These are phyloP conservation scores for Epinephelus awoara DNA, from an alignment of 2,797 vertebrate genomes.

Conservation along the genomic window DNA sequence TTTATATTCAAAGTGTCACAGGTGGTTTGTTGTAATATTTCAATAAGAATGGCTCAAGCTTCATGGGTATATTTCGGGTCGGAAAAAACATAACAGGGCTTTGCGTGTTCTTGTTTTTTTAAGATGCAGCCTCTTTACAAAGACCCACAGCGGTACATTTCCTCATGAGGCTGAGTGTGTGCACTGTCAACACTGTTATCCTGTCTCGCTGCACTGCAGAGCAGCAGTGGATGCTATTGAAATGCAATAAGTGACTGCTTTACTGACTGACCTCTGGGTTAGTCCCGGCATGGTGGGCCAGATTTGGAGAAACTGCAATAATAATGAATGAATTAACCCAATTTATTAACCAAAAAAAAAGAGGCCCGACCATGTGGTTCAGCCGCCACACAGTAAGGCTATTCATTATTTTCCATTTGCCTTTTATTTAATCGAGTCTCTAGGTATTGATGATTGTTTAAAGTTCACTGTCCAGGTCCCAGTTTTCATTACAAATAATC, in stretches of 20 bases:
- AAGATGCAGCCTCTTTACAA: constrained; percentile 33
- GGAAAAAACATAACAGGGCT: constrained; percentile 21
- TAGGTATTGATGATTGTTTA: constrained; percentile 27
- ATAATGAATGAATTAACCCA: constrained; percentile 42
- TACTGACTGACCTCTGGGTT: constrained; percentile 54
- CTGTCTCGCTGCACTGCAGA: constrained; percentile 42
- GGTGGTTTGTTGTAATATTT: constrained; percentile 48
- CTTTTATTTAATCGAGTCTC: constrained; percentile 43
- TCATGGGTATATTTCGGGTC: constrained; percentile 24
- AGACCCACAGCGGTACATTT: constrained; percentile 65
- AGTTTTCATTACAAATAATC: constrained; percentile 22
- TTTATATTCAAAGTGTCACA: constrained; percentile 47
- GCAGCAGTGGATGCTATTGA: constrained; percentile 44
- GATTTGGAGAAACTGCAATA: constrained; percentile 66
- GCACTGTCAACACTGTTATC: constrained; percentile 61
- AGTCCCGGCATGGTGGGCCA: constrained; percentile 30
- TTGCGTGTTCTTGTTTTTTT: constrained; percentile 16
- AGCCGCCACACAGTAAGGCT: constrained; percentile 15
- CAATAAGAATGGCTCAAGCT: constrained; percentile 20
- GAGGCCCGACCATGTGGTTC: constrained; percentile 1
- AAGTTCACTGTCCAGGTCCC: constrained; percentile 18
- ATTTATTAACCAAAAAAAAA: constrained; percentile 63
- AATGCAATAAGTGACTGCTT: constrained; percentile 83
- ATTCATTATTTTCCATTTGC: constrained; percentile 29
- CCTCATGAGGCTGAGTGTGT: constrained; percentile 47